Evolutionary conservation across 2,888 invertebrate species (phyloP), one percentile per base, ranked within the genome.

Genomic region (Drosophila villosipedis): DNA sequence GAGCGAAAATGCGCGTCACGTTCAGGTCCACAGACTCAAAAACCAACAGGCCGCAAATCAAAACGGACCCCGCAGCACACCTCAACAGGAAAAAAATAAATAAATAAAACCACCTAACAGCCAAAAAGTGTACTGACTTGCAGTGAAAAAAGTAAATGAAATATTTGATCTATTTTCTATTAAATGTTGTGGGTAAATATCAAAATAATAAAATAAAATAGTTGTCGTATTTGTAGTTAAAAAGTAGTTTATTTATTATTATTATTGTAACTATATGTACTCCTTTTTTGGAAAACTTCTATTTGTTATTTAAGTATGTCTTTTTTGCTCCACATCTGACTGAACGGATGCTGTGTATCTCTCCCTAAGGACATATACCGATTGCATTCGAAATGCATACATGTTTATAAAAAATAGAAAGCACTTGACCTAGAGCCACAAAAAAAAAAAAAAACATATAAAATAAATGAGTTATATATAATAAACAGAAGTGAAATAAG

Each of bases 11-110:
- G 85, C 88, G 73, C 88, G 85, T 84, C 84, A 84, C 84, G 84
- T 90, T 79, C 84, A 86, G 62, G 19, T 59, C 65, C 43, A 67
- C 76, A 59, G 72, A 89, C 72, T 84, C 77, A 71, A 76, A 76
- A 83, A 80, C 90, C 90, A 85, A 84, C 88, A 80, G 72, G 75
- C 83, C 86, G 73, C 89, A 86, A 86, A 90, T 83, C 90, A 90
- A 79, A 72, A 47, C 61, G 71, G 67, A 78, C 71, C 80, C 54
- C 80, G 54, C 67, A 64, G 22, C 57, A 53, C 33, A 64, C 52
- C 16, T 37, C 22, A 25, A 52, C 50, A 62, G 7, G 68, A 37
- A 63, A 53, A 64, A 31, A 28, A 19, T 31, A 22, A 47, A 22
- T 16, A 47, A 47, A 22, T 47, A 22, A 25, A 47, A 22, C 22